phyloP scores from a whole-genome alignment of 1,140 invertebrate genomes.

The Penaeus vannamei region DNA sequence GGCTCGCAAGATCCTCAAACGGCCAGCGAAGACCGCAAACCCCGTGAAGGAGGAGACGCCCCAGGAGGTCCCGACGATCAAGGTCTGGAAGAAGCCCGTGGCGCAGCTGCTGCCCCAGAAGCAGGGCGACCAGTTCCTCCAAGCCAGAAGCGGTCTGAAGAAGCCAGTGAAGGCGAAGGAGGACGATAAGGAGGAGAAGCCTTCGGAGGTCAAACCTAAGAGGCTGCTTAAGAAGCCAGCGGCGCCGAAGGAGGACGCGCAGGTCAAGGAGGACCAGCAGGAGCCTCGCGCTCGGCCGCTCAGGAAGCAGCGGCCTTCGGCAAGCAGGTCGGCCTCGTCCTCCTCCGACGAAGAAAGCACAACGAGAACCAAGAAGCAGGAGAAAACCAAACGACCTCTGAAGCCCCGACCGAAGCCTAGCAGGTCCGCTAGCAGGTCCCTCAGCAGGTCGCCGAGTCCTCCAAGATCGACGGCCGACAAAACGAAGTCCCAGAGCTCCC shows the following conservation, averaged over 20 bases:
- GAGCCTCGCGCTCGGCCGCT: neutral
- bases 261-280: neutral
- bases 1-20: conserved; percentile 61
- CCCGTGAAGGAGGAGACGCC: conserved; percentile 20
- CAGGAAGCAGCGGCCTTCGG: conserved; percentile 28
- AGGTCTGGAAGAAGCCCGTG: conserved; percentile 52
- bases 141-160: conserved; percentile 60
- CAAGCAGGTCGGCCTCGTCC: conserved; percentile 31
- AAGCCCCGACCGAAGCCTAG: conserved; percentile 36
- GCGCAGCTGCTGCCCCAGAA: conserved; percentile 49
- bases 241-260: neutral
- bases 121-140: conserved; percentile 53
- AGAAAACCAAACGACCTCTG: conserved; percentile 31
- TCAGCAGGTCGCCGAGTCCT: neutral
- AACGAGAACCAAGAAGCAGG: conserved; percentile 32
- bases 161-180: conserved; percentile 56
- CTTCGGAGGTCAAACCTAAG: conserved; percentile 35
- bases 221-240: conserved; percentile 27
- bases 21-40: conserved; percentile 44
- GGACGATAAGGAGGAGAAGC: conserved; percentile 31
- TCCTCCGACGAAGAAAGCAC: conserved; percentile 37
- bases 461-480: conserved; percentile 4
- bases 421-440: neutral
- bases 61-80: conserved; percentile 23
- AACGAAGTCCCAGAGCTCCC: neutral